Conservation (phyloP, 1,140 invertebrate genomes). For the Euura saliciscinereae region DNA sequence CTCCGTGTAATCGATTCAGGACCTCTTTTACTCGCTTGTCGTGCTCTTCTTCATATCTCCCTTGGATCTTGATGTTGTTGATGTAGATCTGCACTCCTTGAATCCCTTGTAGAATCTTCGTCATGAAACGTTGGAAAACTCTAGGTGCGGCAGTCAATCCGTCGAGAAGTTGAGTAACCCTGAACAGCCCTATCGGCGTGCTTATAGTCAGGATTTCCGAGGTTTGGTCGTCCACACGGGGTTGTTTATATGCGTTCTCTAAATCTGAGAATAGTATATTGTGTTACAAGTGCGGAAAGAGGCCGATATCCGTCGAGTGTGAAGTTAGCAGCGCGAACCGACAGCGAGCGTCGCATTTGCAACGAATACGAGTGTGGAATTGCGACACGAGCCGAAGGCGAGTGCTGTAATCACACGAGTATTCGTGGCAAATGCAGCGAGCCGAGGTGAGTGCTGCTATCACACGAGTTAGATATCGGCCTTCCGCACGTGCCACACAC, state of each 20-base stretch:
- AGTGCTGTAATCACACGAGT: too few relatives aligned
- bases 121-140: slow-evolving; percentile 49
- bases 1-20: slow-evolving; percentile 25
- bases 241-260: slow-evolving; percentile 33
- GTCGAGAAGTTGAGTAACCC: slow-evolving; percentile 55
- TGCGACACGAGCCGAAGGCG: too few relatives aligned
- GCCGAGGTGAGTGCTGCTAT: too few relatives aligned
- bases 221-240: slow-evolving; percentile 30
- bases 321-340: too few relatives aligned
- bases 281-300: too few relatives aligned
- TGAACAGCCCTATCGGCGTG: slow-evolving; percentile 53
- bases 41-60: slow-evolving; percentile 31
- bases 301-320: too few relatives aligned
- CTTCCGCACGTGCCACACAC: too few relatives aligned
- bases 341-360: too few relatives aligned
- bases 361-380: too few relatives aligned
- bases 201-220: slow-evolving; percentile 38
- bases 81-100: slow-evolving; percentile 37
- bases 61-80: slow-evolving; percentile 45
- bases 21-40: slow-evolving; percentile 15
- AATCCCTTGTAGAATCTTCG: slow-evolving; percentile 37
- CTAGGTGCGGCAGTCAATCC: slow-evolving; percentile 53
- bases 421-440: too few relatives aligned
- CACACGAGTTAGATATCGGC: too few relatives aligned
- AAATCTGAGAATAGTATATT: too few relatives aligned